Evolutionary conservation across 1,140 invertebrate genomes (phyloP).

Genomic region (Nixonia krombeini): DNA sequence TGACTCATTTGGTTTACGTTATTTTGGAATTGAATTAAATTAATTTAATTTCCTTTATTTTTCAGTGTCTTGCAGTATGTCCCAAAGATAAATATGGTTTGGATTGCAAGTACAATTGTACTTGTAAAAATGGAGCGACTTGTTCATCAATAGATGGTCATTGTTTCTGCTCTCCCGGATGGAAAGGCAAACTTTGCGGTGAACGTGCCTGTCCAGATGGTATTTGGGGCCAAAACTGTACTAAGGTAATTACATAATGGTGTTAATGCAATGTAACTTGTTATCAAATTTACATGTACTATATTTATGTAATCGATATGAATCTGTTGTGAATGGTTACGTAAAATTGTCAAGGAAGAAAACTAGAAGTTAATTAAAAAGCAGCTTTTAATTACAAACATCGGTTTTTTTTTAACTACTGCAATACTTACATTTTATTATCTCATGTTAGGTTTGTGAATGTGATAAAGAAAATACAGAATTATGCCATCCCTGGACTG

Average conservation of each 20-base stretch:
- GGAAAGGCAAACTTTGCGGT: slow-evolving; percentile 81
- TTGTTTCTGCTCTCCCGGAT: slow-evolving; percentile 83
- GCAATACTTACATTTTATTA: no score
- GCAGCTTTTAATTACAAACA: no score
- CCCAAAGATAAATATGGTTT: slow-evolving; percentile 82
- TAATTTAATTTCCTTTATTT: slow-evolving; percentile 14
- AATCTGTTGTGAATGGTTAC: no score
- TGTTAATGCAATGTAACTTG: no score
- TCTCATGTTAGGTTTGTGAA: slow-evolving; percentile 79
- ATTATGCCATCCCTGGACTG: slow-evolving; percentile 89
- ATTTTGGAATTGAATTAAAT: background rate
- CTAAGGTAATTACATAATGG: no score
- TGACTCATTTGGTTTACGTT: no score
- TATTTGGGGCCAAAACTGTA: slow-evolving; percentile 80
- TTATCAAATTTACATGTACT: no score
- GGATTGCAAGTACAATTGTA: slow-evolving; percentile 81
- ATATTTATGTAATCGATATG: no score
- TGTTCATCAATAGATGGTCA: slow-evolving; percentile 80
- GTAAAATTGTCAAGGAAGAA: no score
- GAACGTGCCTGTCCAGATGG: slow-evolving; percentile 77
- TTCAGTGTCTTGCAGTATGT: slow-evolving; percentile 84
- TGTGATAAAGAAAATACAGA: slow-evolving; percentile 83
- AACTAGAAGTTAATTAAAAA: no score
- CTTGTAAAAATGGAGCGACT: slow-evolving; percentile 82
- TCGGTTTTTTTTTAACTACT: no score